Evolutionary conservation across 2,113 vertebrate genomes (phyloP).

Genomic region (Prunella fulvescens): DNA sequence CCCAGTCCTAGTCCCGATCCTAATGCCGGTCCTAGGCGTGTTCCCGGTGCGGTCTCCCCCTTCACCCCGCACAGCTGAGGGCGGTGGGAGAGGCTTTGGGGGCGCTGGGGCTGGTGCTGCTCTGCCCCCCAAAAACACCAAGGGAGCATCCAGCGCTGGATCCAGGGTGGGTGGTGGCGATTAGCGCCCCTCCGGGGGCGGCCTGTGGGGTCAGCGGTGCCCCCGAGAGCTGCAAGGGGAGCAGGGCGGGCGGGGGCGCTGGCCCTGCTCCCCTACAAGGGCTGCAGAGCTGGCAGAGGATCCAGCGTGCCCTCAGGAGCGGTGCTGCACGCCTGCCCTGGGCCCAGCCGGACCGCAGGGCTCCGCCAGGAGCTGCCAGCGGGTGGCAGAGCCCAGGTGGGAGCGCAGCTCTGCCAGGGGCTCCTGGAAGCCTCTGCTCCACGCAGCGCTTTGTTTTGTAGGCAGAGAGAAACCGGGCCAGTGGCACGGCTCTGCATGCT

Average conservation of each 20-base stretch:
- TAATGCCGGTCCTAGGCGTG: not conserved
- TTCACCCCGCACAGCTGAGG: not conserved
- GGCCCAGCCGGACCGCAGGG: accelerated
- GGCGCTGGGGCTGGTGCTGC: not conserved
- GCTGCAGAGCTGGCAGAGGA: too few relatives aligned
- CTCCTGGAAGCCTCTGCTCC: not conserved
- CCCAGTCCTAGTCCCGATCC: too few relatives aligned
- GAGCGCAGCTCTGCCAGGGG: not conserved
- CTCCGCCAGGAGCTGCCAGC: accelerated
- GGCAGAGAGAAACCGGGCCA: not conserved
- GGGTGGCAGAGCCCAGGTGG: not conserved
- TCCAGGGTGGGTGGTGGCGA: accelerated
- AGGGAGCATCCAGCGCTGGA: accelerated
- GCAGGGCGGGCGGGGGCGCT: accelerated
- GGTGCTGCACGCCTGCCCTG: not conserved
- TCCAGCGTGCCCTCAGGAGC: too few relatives aligned
- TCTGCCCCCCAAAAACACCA: accelerated
- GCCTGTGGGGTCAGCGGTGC: not conserved
- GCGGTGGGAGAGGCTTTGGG: not conserved
- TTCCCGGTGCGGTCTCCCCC: not conserved
- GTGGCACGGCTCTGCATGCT: not conserved
- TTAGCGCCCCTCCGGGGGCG: accelerated
- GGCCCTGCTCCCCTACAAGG: accelerated
- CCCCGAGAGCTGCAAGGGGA: not conserved
- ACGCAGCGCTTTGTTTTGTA: not conserved